Conservation (phyloP, 2,113 vertebrate genomes). For the Protobothrops mucrosquamatus region DNA sequence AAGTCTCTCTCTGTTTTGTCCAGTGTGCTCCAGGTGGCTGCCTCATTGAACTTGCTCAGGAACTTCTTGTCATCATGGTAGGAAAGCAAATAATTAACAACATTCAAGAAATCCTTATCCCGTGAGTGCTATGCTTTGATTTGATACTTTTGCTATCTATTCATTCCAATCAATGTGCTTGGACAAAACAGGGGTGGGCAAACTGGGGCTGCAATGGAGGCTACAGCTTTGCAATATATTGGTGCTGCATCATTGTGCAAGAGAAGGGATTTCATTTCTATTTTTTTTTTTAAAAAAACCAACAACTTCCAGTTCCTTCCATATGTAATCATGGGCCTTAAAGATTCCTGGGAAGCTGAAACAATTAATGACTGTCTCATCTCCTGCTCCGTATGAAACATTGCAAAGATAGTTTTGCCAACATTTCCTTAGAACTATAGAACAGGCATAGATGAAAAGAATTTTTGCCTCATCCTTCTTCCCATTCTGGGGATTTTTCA, state of each 20-base stretch:
- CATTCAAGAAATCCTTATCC: conserved; percentile 70
- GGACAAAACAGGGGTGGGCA: not conserved
- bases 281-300: not conserved
- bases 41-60: conserved; percentile 73
- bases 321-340: not conserved
- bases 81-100: conserved; percentile 80
- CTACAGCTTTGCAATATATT: not conserved
- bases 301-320: not conserved
- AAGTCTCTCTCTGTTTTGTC: accelerated
- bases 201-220: not conserved
- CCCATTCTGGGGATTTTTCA: not conserved
- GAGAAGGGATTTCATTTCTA: not conserved
- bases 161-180: not conserved
- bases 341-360: not conserved
- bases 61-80: conserved; percentile 77
- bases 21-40: conserved; percentile 72
- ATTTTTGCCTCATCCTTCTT: not conserved
- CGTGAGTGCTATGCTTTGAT: conserved; percentile 51
- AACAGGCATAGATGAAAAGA: not conserved
- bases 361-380: not conserved
- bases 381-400: not conserved
- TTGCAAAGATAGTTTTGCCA: not conserved
- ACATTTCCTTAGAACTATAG: not conserved
- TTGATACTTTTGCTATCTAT: not conserved
- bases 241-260: not conserved